Evolutionary conservation across 2,113 vertebrate species (phyloP).

Genomic region (Neolamprologus ventralis): DNA sequence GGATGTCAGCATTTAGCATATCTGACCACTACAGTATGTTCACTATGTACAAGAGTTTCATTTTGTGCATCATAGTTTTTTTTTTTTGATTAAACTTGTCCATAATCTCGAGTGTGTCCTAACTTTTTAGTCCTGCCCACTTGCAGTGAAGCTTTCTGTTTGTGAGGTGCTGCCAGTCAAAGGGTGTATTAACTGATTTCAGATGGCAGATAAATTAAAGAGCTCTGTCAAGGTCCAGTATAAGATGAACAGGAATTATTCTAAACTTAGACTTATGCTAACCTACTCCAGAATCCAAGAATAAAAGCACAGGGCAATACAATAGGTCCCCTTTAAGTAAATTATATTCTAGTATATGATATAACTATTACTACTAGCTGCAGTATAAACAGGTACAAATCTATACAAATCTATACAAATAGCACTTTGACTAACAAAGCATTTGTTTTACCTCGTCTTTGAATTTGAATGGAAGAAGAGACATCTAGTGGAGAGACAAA

Average conservation of each 20-base stretch:
- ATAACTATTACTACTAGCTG: neutral
- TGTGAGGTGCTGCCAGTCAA: neutral
- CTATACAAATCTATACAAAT: neutral
- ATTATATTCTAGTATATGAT: neutral
- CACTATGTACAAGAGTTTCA: neutral
- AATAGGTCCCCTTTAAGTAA: neutral
- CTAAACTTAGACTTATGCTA: neutral
- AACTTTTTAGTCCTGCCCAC: neutral
- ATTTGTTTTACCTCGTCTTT: conserved; percentile 56
- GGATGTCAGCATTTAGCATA: neutral
- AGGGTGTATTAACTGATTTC: neutral
- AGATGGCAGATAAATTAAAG: neutral
- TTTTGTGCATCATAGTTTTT: neutral
- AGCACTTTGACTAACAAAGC: rapidly evolving
- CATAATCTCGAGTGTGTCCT: neutral
- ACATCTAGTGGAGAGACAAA: conserved; percentile 59
- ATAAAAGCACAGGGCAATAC: rapidly evolving
- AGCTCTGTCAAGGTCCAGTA: neutral
- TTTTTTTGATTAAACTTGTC: neutral
- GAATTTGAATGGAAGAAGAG: conserved; percentile 65
- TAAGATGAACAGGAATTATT: neutral
- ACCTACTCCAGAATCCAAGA: neutral
- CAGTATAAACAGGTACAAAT: neutral
- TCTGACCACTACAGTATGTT: neutral
- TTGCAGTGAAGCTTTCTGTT: neutral